A percentile compares a stretch with the other conserved stretches of the same genome.
Evolutionary conservation across 2,797 vertebrate genomes (phyloP).

Genomic region (Taeniopygia guttata): DNA sequence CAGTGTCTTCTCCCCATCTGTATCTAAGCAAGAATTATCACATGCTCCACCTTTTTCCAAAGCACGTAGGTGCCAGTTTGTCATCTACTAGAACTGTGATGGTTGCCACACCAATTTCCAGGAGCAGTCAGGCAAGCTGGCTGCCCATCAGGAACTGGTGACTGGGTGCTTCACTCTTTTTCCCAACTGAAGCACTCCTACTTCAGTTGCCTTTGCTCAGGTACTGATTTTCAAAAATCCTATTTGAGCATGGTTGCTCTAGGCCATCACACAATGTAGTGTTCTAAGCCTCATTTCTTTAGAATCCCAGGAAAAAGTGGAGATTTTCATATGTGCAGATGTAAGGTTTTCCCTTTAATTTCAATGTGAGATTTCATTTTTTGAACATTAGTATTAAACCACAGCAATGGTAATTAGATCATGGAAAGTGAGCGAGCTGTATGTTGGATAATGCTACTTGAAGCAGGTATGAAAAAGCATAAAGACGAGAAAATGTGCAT

Average conservation of each 20-base stretch:
- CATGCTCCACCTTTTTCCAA: neutral
- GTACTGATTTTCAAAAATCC: neutral
- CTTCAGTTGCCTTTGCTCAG: neutral
- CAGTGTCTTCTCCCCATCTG: neutral
- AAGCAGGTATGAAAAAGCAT: neutral
- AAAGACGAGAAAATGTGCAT: neutral
- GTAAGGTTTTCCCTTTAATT: neutral
- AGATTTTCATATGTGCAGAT: neutral
- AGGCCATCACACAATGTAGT: neutral
- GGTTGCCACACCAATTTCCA: neutral
- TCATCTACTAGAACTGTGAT: neutral
- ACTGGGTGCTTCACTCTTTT: neutral
- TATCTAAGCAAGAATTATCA: neutral
- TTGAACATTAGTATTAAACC: neutral
- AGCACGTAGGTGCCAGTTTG: neutral
- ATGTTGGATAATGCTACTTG: neutral
- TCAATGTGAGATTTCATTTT: neutral
- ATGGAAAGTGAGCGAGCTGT: neutral
- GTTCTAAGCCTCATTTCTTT: neutral
- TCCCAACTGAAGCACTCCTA: fast-evolving
- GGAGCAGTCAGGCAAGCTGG: neutral
- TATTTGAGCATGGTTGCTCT: fast-evolving
- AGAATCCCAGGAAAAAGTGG: neutral
- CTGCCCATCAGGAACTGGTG: neutral
- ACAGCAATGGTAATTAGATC: neutral